These are phyloP conservation scores for Callaeas wilsoni DNA, from an alignment of 2,113 vertebrate genomes.

Conservation along the genomic window DNA sequence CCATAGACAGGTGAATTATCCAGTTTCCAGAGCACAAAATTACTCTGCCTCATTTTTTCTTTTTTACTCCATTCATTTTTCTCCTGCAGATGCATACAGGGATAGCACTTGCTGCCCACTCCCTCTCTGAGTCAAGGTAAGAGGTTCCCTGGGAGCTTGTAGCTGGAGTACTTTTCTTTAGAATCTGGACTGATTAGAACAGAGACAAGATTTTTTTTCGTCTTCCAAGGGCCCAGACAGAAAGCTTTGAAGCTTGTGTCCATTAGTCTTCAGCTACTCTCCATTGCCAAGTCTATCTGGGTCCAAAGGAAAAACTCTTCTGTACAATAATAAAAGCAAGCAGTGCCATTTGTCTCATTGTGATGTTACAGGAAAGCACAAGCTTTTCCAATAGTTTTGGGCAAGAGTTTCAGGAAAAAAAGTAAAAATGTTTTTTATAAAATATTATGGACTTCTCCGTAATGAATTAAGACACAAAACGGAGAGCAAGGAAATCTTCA, in stretches of 20 bases:
- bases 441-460: not conserved
- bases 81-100: not conserved
- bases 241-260: constrained; percentile 14
- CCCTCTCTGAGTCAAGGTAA: not conserved
- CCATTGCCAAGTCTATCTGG: constrained; percentile 7
- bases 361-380: not conserved
- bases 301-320: constrained; percentile 1
- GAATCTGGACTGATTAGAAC: not conserved
- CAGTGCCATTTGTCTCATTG: not conserved
- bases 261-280: not conserved
- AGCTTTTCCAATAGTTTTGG: not conserved
- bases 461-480: not conserved
- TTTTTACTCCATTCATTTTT: not conserved
- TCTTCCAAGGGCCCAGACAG: not conserved
- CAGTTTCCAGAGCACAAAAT: constrained; percentile 12
- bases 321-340: constrained; percentile 8
- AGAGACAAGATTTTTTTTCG: not conserved
- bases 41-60: not conserved
- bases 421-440: not conserved
- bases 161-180: not conserved
- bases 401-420: not conserved
- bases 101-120: not conserved
- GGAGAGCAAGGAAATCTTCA: not conserved
- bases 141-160: not conserved
- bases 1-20: not conserved